phyloP scores from a whole-genome alignment of 2,113 vertebrate species.

The Butorides virescens region DNA sequence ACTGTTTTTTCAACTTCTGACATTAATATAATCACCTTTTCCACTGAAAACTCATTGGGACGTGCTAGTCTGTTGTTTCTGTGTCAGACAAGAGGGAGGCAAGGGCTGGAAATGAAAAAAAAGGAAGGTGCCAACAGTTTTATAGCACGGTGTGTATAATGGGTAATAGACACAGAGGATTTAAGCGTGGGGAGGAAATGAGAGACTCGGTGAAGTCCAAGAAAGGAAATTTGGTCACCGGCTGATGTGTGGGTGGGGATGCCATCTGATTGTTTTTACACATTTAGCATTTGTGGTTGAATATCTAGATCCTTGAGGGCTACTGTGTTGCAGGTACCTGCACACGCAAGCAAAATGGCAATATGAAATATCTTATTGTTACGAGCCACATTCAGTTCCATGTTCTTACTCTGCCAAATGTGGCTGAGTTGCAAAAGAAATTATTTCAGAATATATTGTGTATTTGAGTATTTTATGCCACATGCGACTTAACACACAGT shows the following conservation, averaged over 20 bases:
- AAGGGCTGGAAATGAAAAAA: neutral
- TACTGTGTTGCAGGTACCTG: neutral
- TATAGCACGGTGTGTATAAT: neutral
- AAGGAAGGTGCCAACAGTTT: constrained; percentile 35
- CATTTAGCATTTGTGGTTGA: neutral
- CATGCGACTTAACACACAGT: neutral
- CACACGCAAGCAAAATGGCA: neutral
- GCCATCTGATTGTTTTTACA: constrained; percentile 10
- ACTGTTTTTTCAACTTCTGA: constrained; percentile 1
- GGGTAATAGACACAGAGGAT: neutral
- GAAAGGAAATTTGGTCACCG: constrained; percentile 22
- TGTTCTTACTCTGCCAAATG: neutral
- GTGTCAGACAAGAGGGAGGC: neutral
- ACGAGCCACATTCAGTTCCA: neutral
- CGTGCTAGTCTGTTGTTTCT: neutral
- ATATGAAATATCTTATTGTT: neutral
- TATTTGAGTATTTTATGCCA: neutral
- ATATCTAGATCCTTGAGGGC: neutral
- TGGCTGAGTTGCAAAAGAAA: neutral
- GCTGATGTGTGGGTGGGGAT: neutral
- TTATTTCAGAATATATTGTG: neutral
- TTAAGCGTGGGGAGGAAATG: constrained; percentile 25
- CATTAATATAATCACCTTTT: neutral
- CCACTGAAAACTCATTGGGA: neutral
- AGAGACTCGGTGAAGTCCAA: neutral